Evolutionary conservation across 2,888 invertebrate species (phyloP), one percentile per base, ranked within the genome.

Genomic region (Apotomis turbidana): DNA sequence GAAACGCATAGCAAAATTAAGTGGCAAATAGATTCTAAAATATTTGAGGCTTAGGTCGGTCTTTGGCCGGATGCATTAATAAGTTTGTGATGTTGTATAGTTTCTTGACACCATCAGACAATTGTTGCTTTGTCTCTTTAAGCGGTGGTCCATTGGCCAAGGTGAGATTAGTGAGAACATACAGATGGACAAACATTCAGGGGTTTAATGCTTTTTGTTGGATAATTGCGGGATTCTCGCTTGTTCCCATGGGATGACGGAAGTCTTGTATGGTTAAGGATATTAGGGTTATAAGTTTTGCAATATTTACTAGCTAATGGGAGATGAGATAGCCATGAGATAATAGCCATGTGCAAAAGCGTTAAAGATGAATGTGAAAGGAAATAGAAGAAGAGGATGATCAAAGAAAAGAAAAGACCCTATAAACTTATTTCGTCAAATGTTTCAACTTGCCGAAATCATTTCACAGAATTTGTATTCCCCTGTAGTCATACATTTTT

Each of bases 51-150:
- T 49, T 8, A 5, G 27, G 61, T 57, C 38, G 57, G 52, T 66
- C 55, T 67, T 68, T 36, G 0, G 3, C 9, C 13, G 36, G 0
- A 2, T 15, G 61, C 12, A 57, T 10, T 1, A 10, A 44, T 62
- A 71, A 62, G 57, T 68, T 68, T 12, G 71, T 68, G 5, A 55
- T 55, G 54, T 51, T 55, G 12, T 86, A 83, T 84, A 85, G 86
- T 88, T 86, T 86, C 81, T 87, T 83, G 84, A 91, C 92, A 90
- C 91, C 90, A 82, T 79, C 78, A 77, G 77, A 91, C 91, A 91
- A 92, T 88, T 79, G 82, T 49, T 67, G 78, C 78, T 85, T 89
- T 90, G 87, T 89, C 85, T 84, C 88, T 89, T 87, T 84, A 78
- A 77, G 75, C 79, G 79, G 77, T 78, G 81, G 83, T 84, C 84